phyloP scores from a whole-genome alignment of 2,888 invertebrate genomes.

The Matsumyia berberina region DNA sequence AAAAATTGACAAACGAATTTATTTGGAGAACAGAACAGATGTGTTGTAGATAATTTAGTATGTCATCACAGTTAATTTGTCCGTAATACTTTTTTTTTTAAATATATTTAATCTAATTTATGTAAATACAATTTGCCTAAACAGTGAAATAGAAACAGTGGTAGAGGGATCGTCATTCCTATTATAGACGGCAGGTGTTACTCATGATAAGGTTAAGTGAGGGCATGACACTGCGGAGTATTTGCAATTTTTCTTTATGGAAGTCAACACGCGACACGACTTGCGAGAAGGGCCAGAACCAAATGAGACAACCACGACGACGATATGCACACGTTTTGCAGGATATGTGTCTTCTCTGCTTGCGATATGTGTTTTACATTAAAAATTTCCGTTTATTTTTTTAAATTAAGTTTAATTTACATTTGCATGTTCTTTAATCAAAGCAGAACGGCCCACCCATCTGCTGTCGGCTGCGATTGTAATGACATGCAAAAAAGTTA shows the following conservation, averaged over 20 bases:
- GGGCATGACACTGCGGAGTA: slow-evolving; percentile 61
- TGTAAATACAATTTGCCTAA: slow-evolving; percentile 69
- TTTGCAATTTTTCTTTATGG: slow-evolving; percentile 50
- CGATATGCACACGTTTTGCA: slow-evolving; percentile 46
- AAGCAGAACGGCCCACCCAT: slow-evolving; percentile 39
- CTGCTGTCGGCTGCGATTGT: slow-evolving; percentile 37
- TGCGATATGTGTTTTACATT: slow-evolving; percentile 49
- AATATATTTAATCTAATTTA: slow-evolving; percentile 56
- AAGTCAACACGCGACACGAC: slow-evolving; percentile 59
- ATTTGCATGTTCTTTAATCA: slow-evolving; percentile 29
- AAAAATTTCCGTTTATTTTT: slow-evolving; percentile 1
- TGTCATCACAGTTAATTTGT: slow-evolving; percentile 59
- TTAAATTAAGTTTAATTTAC: slow-evolving; percentile 49
- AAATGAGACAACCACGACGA: slow-evolving; percentile 12
- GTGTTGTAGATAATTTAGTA: slow-evolving; percentile 29
- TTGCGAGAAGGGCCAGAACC: not conserved
- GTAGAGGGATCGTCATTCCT: slow-evolving; percentile 35
- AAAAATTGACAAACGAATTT: slow-evolving; percentile 49
- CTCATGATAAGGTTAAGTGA: slow-evolving; percentile 55
- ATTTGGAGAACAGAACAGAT: slow-evolving; percentile 18
- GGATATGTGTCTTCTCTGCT: slow-evolving; percentile 36
- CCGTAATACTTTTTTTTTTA: slow-evolving; percentile 37
- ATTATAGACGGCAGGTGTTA: slow-evolving; percentile 50
- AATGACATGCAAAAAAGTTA: slow-evolving; percentile 64
- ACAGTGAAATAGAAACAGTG: slow-evolving; percentile 14